phyloP scores from a whole-genome alignment of 1,140 invertebrate species.

The Tetranychus cinnabarinus region DNA sequence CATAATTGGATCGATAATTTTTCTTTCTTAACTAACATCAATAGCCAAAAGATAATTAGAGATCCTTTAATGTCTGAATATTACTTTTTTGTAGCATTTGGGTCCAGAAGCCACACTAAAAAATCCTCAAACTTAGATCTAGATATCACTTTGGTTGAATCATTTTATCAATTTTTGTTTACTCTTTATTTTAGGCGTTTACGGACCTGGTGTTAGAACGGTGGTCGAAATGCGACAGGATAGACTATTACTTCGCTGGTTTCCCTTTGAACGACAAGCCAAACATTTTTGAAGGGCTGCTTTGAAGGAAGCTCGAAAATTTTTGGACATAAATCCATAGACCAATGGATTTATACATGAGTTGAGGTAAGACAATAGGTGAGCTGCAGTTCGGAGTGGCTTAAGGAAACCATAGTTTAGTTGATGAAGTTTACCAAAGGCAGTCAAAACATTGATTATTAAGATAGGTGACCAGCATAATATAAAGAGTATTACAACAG shows the following conservation, averaged over 20 bases:
- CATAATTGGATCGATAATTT: too few species aligned
- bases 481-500: constrained; percentile 39
- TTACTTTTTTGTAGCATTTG: too few species aligned
- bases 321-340: constrained; percentile 55
- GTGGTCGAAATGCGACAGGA: neutral
- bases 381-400: constrained; percentile 34
- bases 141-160: too few species aligned
- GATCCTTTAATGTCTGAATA: too few species aligned
- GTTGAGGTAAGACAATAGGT: constrained; percentile 40
- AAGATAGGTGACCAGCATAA: constrained; percentile 40
- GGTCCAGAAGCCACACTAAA: too few species aligned
- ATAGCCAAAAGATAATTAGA: too few species aligned
- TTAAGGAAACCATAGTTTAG: constrained; percentile 30
- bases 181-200: neutral
- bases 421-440: constrained; percentile 27
- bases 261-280: neutral
- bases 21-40: too few species aligned
- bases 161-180: too few species aligned
- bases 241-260: neutral
- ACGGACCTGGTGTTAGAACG: neutral
- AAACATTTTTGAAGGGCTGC: constrained; percentile 23
- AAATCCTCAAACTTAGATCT: too few species aligned
- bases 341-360: constrained; percentile 52
- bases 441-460: constrained; percentile 36
- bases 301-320: constrained; percentile 39